A percentile compares a stretch with the other conserved stretches of the same genome.
Conservation (phyloP, 1,140 invertebrate species). For the Camponotus pennsylvanicus region DNA sequence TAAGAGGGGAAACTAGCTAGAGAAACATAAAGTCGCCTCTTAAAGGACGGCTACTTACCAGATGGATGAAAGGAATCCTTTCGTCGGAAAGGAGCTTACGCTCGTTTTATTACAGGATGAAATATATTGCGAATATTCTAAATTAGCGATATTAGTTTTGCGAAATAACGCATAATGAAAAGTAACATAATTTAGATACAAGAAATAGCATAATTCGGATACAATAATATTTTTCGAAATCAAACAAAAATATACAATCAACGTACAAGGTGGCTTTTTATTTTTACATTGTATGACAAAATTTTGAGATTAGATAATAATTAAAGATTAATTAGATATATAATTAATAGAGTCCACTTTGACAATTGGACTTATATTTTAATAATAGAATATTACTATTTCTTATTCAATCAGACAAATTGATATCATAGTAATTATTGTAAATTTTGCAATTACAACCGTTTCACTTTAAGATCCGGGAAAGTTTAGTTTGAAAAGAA, state of each 20-base stretch:
- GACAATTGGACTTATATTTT: too few species aligned
- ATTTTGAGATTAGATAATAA: background rate
- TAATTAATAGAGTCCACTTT: background rate
- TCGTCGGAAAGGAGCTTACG: conserved; percentile 31
- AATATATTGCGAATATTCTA: conserved; percentile 15
- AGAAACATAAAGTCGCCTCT: conserved; percentile 55
- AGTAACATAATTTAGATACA: too few species aligned
- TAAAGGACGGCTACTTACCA: conserved; percentile 58
- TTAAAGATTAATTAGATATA: background rate
- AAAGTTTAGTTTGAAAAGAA: conserved; percentile 26
- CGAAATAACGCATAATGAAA: conserved; percentile 9
- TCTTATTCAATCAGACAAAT: background rate
- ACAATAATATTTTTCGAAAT: background rate
- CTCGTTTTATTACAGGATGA: conserved; percentile 35
- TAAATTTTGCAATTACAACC: background rate
- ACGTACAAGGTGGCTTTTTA: background rate
- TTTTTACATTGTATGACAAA: background rate
- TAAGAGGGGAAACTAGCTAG: conserved; percentile 79
- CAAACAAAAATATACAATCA: background rate
- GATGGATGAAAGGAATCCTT: conserved; percentile 53
- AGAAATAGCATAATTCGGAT: too few species aligned
- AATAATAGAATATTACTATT: too few species aligned
- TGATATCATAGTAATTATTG: background rate
- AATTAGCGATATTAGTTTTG: conserved; percentile 38
- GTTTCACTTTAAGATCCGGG: background rate